Evolutionary conservation across 2,797 vertebrate species (phyloP).

Genomic region (Glossophaga mutica): DNA sequence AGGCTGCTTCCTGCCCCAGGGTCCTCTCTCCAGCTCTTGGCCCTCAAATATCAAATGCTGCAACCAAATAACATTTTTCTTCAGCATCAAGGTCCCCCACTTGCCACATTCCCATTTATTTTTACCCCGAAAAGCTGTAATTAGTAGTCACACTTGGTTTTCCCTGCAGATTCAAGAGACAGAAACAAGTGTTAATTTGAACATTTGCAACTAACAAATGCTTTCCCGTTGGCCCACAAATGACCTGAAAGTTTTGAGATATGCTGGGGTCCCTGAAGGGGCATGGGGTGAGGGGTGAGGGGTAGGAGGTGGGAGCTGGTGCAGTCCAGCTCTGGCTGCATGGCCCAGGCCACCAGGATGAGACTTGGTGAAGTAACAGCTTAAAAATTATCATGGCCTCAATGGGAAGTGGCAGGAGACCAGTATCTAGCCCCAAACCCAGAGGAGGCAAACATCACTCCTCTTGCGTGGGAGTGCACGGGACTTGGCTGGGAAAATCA

Average conservation of each 20-base stretch:
- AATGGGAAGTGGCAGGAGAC: background rate
- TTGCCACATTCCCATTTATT: background rate
- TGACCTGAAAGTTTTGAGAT: background rate
- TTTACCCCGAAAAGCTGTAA: slow-evolving; percentile 34
- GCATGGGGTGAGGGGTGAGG: background rate
- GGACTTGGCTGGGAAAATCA: slow-evolving; percentile 14
- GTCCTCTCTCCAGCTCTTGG: background rate
- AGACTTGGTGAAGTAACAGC: background rate
- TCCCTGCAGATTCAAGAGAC: slow-evolving; percentile 23
- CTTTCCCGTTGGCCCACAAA: background rate
- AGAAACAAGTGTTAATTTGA: slow-evolving; percentile 58
- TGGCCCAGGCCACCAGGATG: background rate
- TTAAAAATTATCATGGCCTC: background rate
- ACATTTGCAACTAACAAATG: slow-evolving; percentile 51
- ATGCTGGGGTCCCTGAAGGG: background rate
- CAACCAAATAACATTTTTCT: background rate
- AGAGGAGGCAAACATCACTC: background rate
- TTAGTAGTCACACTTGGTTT: slow-evolving; percentile 37
- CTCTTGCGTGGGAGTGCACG: background rate
- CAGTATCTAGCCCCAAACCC: background rate
- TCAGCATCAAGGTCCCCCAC: background rate
- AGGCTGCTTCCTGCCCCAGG: background rate
- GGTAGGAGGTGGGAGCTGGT: background rate
- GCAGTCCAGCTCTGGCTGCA: background rate
- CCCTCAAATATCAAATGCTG: background rate